Evolutionary conservation across 2,113 vertebrate genomes (phyloP).

Genomic region (Siphamia tubifer): DNA sequence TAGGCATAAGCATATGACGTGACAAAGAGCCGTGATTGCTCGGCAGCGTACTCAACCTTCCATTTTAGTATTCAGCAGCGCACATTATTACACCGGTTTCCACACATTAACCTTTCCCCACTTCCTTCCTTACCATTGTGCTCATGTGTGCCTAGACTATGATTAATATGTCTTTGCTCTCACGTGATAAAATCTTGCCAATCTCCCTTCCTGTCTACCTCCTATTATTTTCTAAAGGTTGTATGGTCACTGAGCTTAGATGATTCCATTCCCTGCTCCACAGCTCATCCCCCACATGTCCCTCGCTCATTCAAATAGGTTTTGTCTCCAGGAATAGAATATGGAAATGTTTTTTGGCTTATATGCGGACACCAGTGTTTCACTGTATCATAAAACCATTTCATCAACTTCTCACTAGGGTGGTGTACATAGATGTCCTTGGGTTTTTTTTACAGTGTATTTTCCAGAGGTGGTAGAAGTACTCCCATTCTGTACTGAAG

Average conservation of each 20-base stretch:
- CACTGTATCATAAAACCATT: constrained; percentile 43
- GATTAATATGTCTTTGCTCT: constrained; percentile 70
- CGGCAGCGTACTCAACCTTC: constrained; percentile 45
- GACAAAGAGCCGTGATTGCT: constrained; percentile 55
- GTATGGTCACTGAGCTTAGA: constrained; percentile 62
- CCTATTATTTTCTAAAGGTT: constrained; percentile 72
- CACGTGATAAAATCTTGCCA: constrained; percentile 71
- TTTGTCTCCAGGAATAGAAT: constrained; percentile 66
- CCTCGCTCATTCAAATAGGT: constrained; percentile 57
- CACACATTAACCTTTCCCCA: constrained; percentile 68
- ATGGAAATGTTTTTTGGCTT: constrained; percentile 63
- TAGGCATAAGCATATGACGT: constrained; percentile 18
- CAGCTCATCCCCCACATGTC: constrained; percentile 37
- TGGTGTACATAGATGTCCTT: constrained; percentile 29
- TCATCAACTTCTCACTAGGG: constrained; percentile 44
- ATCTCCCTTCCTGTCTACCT: constrained; percentile 51
- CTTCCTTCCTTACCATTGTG: constrained; percentile 46
- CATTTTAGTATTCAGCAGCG: constrained; percentile 51
- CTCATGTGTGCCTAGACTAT: constrained; percentile 39
- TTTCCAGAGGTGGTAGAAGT: too few species aligned
- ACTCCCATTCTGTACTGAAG: too few species aligned
- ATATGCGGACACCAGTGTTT: constrained; percentile 44
- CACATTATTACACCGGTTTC: constrained; percentile 58
- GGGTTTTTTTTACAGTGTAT: constrained; percentile 12
- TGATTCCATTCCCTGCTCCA: constrained; percentile 62